Conservation (phyloP, 2,888 invertebrate genomes). For the Pedicia rivosa region DNA sequence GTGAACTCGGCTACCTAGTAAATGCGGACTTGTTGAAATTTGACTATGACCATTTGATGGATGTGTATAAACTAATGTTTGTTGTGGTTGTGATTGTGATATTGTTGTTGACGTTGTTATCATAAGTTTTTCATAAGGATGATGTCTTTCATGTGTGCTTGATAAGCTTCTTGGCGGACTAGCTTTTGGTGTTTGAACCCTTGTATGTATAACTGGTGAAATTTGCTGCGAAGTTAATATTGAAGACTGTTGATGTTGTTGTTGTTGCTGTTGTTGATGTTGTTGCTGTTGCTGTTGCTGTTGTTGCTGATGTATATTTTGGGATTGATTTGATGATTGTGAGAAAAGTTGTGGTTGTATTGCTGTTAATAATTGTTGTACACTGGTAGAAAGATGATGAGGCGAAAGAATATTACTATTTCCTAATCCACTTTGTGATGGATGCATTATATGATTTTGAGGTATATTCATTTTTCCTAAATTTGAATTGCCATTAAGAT, state of each 20-base stretch:
- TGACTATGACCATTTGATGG: slow-evolving; percentile 16
- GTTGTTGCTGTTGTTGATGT: slow-evolving; percentile 11
- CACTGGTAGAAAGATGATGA: slow-evolving; percentile 57
- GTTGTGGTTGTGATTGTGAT: slow-evolving; percentile 17
- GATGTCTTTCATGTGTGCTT: slow-evolving; percentile 7
- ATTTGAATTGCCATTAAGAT: slow-evolving; percentile 10
- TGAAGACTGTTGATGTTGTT: slow-evolving; percentile 14
- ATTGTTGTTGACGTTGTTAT: slow-evolving; percentile 6
- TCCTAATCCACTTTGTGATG: slow-evolving; percentile 48
- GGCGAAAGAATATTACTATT: slow-evolving; percentile 35
- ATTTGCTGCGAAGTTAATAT: slow-evolving; percentile 4
- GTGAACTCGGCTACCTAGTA: slow-evolving; percentile 10
- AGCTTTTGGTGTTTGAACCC: slow-evolving; percentile 8
- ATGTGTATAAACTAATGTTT: slow-evolving; percentile 18
- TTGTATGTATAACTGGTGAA: neutral
- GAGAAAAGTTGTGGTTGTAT: slow-evolving; percentile 52
- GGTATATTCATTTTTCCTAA: too few species aligned
- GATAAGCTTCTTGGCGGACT: slow-evolving; percentile 10
- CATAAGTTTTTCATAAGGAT: slow-evolving; percentile 4
- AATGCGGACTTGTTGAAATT: slow-evolving; percentile 22
- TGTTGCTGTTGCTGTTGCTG: slow-evolving; percentile 22
- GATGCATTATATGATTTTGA: slow-evolving; percentile 59
- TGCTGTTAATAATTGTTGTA: slow-evolving; percentile 59
- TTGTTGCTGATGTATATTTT: slow-evolving; percentile 34
- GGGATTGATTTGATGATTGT: slow-evolving; percentile 23